Evolutionary conservation across 2,888 invertebrate genomes (phyloP).

Genomic region (Stenchaetothrips biformis): DNA sequence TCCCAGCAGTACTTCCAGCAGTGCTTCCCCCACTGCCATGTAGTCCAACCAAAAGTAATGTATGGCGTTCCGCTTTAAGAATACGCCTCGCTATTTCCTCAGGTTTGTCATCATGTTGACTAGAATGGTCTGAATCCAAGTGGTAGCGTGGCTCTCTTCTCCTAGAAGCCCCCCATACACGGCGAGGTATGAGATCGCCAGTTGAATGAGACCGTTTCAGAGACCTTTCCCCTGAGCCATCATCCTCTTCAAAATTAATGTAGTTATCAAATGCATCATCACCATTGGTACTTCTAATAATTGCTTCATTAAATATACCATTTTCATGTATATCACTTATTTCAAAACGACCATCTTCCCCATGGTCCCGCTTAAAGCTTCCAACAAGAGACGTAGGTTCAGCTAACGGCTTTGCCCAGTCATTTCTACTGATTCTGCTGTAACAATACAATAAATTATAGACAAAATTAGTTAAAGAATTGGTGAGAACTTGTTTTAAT

Average conservation of each 20-base stretch:
- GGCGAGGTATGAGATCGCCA: slow-evolving; percentile 48
- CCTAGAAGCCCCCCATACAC: slow-evolving; percentile 40
- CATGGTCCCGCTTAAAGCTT: neutral
- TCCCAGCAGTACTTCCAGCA: slow-evolving; percentile 29
- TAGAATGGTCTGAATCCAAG: slow-evolving; percentile 52
- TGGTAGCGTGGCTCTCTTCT: slow-evolving; percentile 49
- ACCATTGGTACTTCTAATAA: slow-evolving; percentile 41
- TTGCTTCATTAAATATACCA: slow-evolving; percentile 40
- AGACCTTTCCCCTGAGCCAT: slow-evolving; percentile 44
- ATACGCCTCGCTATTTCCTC: slow-evolving; percentile 48
- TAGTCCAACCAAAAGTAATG: slow-evolving; percentile 27
- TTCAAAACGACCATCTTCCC: slow-evolving; percentile 51
- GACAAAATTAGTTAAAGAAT: no score
- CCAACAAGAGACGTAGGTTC: neutral
- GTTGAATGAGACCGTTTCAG: slow-evolving; percentile 51
- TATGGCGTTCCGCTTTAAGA: slow-evolving; percentile 38
- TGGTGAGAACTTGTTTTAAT: no score
- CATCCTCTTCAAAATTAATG: slow-evolving; percentile 42
- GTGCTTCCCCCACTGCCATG: slow-evolving; percentile 36
- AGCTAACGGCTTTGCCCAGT: neutral
- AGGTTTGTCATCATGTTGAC: slow-evolving; percentile 51
- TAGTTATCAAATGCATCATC: slow-evolving; percentile 40
- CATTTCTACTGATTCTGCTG: no score
- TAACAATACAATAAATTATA: no score
- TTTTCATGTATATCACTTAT: slow-evolving; percentile 53